These are phyloP conservation scores for Zygothrica quintamaculata DNA, from an alignment of 2,888 invertebrate genomes.

Conservation along the genomic window DNA sequence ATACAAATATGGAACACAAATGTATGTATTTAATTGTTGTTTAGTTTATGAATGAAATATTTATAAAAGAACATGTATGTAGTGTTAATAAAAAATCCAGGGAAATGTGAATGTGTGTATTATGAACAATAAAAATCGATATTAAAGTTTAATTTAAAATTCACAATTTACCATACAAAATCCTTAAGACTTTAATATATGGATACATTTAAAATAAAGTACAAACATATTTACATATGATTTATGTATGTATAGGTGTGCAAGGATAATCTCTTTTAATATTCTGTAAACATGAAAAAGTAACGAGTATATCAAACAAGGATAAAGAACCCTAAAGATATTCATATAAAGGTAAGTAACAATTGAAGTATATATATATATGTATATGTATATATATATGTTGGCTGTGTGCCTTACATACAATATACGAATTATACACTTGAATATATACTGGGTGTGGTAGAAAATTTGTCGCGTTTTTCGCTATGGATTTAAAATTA, in stretches of 20 bases:
- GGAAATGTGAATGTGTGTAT: conserved; percentile 25
- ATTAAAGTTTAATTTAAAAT: conserved; percentile 40
- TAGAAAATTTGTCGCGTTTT: too few relatives aligned
- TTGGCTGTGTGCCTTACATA: too few relatives aligned
- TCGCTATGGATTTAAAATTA: too few relatives aligned
- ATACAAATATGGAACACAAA: not conserved
- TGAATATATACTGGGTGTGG: too few relatives aligned
- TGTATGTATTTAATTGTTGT: conserved; percentile 1
- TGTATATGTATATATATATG: conserved; percentile 5
- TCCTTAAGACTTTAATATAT: too few relatives aligned
- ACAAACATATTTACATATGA: conserved; percentile 2
- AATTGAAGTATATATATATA: conserved; percentile 4
- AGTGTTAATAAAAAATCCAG: conserved; percentile 9
- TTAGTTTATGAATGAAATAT: too few relatives aligned
- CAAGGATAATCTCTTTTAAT: not conserved
- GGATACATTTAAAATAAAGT: not conserved
- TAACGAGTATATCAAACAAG: conserved; percentile 9
- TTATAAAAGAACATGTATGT: too few relatives aligned
- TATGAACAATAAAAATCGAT: conserved; percentile 50
- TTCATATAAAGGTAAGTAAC: conserved; percentile 20
- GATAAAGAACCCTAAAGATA: not conserved
- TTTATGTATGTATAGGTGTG: conserved; percentile 3
- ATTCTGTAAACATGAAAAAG: conserved; percentile 16
- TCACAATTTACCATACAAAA: conserved; percentile 7
- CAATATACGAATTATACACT: too few relatives aligned